phyloP scores from a whole-genome alignment of 2,113 vertebrate species.

The Dendropsophus ebraccatus region DNA sequence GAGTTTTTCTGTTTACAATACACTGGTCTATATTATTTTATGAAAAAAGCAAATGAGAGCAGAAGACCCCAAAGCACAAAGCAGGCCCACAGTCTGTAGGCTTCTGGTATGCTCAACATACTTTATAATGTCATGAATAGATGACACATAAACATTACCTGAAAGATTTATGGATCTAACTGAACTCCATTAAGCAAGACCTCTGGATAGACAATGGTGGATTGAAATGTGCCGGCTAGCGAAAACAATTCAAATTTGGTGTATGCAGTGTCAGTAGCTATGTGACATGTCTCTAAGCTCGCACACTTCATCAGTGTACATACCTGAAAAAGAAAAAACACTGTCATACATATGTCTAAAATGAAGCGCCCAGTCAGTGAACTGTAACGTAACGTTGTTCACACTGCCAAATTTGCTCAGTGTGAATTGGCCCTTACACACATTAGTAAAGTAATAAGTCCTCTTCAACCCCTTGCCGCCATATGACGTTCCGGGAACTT shows the following conservation, averaged over 20 bases:
- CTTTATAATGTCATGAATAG: background rate
- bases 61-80: too few species aligned
- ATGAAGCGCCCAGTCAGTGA: background rate
- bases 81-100: background rate
- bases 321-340: conserved; percentile 52
- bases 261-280: conserved; percentile 58
- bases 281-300: conserved; percentile 62
- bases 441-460: too few species aligned
- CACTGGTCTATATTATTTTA: background rate
- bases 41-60: too few species aligned
- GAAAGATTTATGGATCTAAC: conserved; percentile 68
- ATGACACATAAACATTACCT: conserved; percentile 63
- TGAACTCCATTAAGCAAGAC: conserved; percentile 71
- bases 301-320: conserved; percentile 72
- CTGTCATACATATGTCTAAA: background rate
- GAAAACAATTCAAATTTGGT: conserved; percentile 74
- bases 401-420: too few species aligned
- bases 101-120: background rate
- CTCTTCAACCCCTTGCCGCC: too few species aligned
- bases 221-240: conserved; percentile 71
- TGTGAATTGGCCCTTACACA: too few species aligned
- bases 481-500: too few species aligned
- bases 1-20: background rate
- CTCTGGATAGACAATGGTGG: conserved; percentile 73
- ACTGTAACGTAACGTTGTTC: too few species aligned